phyloP scores from a whole-genome alignment of 2,113 vertebrate species.

The Brachypodius melanocephalos region DNA sequence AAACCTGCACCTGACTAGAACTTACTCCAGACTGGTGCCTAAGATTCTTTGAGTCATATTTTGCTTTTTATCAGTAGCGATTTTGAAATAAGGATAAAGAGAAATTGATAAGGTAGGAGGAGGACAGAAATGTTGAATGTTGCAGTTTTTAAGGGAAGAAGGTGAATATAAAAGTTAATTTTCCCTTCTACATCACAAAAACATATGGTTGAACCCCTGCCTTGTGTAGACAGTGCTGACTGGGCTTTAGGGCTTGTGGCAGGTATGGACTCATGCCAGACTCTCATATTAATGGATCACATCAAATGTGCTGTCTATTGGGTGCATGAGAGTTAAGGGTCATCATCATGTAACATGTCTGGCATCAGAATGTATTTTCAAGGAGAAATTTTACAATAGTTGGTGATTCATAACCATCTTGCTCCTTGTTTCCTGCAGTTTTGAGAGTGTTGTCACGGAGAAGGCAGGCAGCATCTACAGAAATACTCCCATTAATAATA shows the following conservation, averaged over 20 bases:
- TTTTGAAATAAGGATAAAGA: background rate
- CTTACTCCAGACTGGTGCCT: background rate
- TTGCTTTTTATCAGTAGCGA: background rate
- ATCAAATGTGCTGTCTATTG: background rate
- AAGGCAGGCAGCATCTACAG: background rate
- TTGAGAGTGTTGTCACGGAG: background rate
- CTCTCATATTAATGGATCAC: background rate
- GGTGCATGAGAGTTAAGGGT: background rate
- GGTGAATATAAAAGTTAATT: background rate
- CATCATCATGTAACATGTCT: background rate
- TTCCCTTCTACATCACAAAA: background rate
- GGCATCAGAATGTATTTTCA: background rate
- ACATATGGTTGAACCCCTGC: background rate
- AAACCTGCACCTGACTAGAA: background rate
- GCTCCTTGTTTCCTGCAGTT: background rate
- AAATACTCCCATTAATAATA: background rate
- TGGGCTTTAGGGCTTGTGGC: background rate
- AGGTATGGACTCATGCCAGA: background rate
- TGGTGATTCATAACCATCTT: background rate
- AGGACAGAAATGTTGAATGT: background rate
- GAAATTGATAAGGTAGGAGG: background rate
- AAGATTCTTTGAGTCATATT: background rate
- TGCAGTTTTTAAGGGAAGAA: background rate
- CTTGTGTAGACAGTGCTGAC: background rate
- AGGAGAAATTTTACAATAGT: background rate